Evolutionary conservation across 2,888 invertebrate species (phyloP), one percentile per base, ranked within the genome.

Genomic region (Automeris io): DNA sequence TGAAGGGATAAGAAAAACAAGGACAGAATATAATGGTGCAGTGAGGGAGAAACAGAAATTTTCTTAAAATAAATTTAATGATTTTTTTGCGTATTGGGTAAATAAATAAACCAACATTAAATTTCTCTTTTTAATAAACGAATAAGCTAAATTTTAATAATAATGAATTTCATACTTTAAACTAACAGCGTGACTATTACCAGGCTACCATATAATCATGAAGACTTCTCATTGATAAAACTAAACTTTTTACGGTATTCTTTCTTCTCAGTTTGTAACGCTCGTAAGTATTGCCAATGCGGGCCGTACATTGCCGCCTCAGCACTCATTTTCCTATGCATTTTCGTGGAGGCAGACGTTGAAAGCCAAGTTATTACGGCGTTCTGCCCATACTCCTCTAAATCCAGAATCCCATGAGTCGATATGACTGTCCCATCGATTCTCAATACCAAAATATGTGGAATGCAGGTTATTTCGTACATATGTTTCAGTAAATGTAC

Each of bases 321-420:
- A 8, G 57, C 62, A 18, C 56, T 66, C 24, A 74, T 48, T 11
- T 53, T 59, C 19, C 80, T 64, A 5, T 57, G 49, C 4, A 37
- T 56, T 13, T 59, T 62, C 2, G 45, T 40, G 0, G 49, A 41
- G 0, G 61, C 48, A 0, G 61, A 40, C 2, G 62, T 61, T 0
- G 72, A 61, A 1, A 82, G 37, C 85, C 85, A 85, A 8, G 74
- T 61, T 21, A 85, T 57, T 0, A 83, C 38, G 0, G 81, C 81
- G 49, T 86, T 82, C 37, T 73, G 76, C 0, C 77, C 78, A 42
- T 78, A 72, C 23, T 47, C 35, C 32, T 80, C 73, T 18, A 86
- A 51, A 55, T 86, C 85, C 22, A 54, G 7, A 3, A 80, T 60
- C 0, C 74, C 85, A 33, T 74, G 63, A 0, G 43, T 51, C 0